Evolutionary conservation across 1,140 invertebrate species (phyloP).

Genomic region (Anoplophora glabripennis): DNA sequence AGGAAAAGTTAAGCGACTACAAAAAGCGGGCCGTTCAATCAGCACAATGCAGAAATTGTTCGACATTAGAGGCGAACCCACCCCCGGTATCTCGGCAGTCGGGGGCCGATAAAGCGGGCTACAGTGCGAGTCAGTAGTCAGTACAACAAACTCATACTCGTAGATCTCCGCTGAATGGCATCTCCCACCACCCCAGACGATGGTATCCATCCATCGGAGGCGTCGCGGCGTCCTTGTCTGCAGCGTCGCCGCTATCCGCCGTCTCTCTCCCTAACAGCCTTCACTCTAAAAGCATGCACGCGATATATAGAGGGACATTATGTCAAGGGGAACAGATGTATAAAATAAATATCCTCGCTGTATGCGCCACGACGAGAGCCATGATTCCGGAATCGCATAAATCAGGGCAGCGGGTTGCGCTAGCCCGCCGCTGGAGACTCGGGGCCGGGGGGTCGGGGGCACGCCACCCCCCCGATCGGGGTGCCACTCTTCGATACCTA

Average conservation of each 20-base stretch:
- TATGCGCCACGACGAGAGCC: conserved; percentile 49
- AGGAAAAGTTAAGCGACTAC: too few relatives aligned
- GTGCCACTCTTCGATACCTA: too few relatives aligned
- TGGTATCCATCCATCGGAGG: conserved; percentile 39
- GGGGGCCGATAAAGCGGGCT: conserved; percentile 3
- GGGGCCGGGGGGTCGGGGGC: neutral
- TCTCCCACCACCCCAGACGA: conserved; percentile 35
- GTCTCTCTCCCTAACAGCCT: conserved; percentile 50
- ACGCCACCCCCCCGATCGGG: neutral
- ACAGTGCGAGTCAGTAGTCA: conserved; percentile 28
- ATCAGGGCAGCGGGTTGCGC: conserved; percentile 35
- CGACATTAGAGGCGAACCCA: neutral
- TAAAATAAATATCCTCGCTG: conserved; percentile 53
- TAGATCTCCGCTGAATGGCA: conserved; percentile 48
- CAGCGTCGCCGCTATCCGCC: conserved; percentile 29
- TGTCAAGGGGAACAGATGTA: conserved; percentile 54
- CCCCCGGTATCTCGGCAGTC: conserved; percentile 1
- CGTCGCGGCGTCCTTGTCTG: conserved; percentile 28
- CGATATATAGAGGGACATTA: conserved; percentile 54
- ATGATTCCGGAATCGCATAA: conserved; percentile 53
- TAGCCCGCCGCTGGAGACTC: conserved; percentile 10
- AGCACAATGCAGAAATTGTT: too few relatives aligned
- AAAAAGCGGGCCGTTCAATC: too few relatives aligned
- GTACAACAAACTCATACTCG: conserved; percentile 50
- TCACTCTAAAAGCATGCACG: conserved; percentile 53